phyloP scores from a whole-genome alignment of 2,113 vertebrate genomes.

The Synchiropus splendidus region DNA sequence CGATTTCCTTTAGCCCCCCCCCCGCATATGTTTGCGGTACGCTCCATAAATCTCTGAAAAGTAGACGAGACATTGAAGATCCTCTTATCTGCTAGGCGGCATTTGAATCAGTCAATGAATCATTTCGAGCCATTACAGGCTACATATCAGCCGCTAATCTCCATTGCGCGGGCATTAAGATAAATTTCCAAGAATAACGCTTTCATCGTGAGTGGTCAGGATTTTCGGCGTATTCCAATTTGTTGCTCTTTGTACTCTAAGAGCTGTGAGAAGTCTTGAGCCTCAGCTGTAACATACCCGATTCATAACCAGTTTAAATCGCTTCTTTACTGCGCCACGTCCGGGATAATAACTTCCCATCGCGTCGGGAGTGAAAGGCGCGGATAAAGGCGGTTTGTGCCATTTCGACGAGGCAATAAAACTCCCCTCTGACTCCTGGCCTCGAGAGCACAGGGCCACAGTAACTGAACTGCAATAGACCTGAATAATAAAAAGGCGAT shows the following conservation, averaged over 20 bases:
- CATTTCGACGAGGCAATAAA: conserved; percentile 43
- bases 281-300: conserved; percentile 56
- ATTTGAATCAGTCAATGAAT: conserved; percentile 21
- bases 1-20: conserved; percentile 22
- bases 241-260: conserved; percentile 30
- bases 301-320: conserved; percentile 60
- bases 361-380: conserved; percentile 43
- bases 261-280: conserved; percentile 27
- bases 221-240: conserved; percentile 46
- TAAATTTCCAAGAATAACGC: conserved; percentile 42
- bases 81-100: conserved; percentile 32
- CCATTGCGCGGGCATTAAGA: conserved; percentile 30
- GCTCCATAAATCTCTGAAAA: conserved; percentile 15
- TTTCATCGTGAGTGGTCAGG: conserved; percentile 41
- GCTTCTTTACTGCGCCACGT: conserved; percentile 53
- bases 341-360: conserved; percentile 56
- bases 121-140: conserved; percentile 22
- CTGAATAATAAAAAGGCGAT: conserved; percentile 15
- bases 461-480: conserved; percentile 21
- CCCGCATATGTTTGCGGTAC: conserved; percentile 21
- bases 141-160: conserved; percentile 35
- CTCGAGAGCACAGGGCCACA: conserved; percentile 11
- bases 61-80: conserved; percentile 15
- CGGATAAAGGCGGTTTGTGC: conserved; percentile 57
- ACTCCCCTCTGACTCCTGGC: conserved; percentile 24